A percentile compares a stretch with the other conserved stretches of the same genome.
phyloP scores from a whole-genome alignment of 2,113 vertebrate species.

The Heliornis fulica region DNA sequence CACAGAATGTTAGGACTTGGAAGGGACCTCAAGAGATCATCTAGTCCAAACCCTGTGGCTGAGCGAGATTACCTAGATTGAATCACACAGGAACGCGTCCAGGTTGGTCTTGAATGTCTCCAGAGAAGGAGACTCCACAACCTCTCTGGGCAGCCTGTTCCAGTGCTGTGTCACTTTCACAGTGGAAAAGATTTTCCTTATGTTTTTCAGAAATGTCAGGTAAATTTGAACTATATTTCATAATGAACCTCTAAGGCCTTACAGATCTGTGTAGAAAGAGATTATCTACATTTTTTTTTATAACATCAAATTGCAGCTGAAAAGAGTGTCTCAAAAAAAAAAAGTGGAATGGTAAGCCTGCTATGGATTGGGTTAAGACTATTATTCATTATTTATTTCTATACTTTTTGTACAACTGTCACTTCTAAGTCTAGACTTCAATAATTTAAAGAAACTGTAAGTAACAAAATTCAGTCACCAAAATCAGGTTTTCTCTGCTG shows the following conservation, averaged over 20 bases:
- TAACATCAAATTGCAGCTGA: not conserved
- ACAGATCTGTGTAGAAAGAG: not conserved
- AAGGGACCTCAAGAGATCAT: too few relatives aligned
- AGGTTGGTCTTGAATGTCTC: too few relatives aligned
- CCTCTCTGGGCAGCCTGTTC: too few relatives aligned
- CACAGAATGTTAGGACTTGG: too few relatives aligned
- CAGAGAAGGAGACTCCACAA: too few relatives aligned
- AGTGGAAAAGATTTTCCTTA: too few relatives aligned
- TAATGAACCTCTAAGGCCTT: not conserved
- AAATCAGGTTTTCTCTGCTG: not conserved
- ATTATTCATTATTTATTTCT: slow-evolving; percentile 1
- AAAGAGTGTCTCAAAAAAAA: not conserved
- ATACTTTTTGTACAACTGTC: not conserved
- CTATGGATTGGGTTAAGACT: not conserved
- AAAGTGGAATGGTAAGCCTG: not conserved
- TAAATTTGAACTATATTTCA: not conserved
- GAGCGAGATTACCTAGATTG: too few relatives aligned
- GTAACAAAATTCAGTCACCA: not conserved
- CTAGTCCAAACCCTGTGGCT: too few relatives aligned
- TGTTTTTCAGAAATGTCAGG: slow-evolving; percentile 8
- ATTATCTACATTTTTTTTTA: not conserved
- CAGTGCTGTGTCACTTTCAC: too few relatives aligned
- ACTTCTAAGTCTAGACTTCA: not conserved
- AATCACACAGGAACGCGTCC: too few relatives aligned
- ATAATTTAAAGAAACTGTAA: slow-evolving; percentile 37